Evolutionary conservation across 2,888 invertebrate species (phyloP).

Genomic region (Cheilosia variabilis): DNA sequence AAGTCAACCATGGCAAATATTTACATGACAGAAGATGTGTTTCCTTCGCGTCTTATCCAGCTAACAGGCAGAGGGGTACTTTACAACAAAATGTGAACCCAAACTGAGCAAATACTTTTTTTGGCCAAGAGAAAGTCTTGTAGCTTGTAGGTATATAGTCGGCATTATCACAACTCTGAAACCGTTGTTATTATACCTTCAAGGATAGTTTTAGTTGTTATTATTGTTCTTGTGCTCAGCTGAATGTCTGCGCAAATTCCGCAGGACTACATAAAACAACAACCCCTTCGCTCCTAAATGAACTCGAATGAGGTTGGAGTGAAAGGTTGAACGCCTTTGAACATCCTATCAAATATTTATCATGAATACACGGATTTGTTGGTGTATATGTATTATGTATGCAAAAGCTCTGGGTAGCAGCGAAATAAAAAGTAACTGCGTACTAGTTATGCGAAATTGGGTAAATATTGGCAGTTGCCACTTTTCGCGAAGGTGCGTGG

Average conservation of each 20-base stretch:
- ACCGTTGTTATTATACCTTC: slow-evolving; percentile 31
- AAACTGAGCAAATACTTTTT: slow-evolving; percentile 51
- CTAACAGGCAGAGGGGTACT: slow-evolving; percentile 14
- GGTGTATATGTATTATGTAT: neutral
- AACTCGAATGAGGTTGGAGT: neutral
- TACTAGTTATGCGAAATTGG: slow-evolving; percentile 21
- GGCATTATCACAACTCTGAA: slow-evolving; percentile 31
- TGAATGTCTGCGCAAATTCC: slow-evolving; percentile 52
- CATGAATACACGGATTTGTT: slow-evolving; percentile 35
- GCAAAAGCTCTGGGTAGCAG: neutral
- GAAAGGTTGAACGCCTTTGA: slow-evolving; percentile 45
- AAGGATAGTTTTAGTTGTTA: slow-evolving; percentile 47
- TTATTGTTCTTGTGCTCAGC: slow-evolving; percentile 39
- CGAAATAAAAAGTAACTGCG: slow-evolving; percentile 46
- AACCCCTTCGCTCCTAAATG: slow-evolving; percentile 1
- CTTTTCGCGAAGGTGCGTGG: neutral
- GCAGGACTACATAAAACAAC: slow-evolving; percentile 56
- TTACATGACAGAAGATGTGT: slow-evolving; percentile 66
- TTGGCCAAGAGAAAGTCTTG: slow-evolving; percentile 26
- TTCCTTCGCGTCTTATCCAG: slow-evolving; percentile 14
- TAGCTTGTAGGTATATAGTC: neutral
- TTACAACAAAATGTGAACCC: slow-evolving; percentile 14
- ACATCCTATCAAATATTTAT: slow-evolving; percentile 64
- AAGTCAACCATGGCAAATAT: slow-evolving; percentile 71
- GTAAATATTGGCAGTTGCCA: slow-evolving; percentile 23